Conservation (phyloP, 2,888 invertebrate species). For the Eustalomyia histrio region DNA sequence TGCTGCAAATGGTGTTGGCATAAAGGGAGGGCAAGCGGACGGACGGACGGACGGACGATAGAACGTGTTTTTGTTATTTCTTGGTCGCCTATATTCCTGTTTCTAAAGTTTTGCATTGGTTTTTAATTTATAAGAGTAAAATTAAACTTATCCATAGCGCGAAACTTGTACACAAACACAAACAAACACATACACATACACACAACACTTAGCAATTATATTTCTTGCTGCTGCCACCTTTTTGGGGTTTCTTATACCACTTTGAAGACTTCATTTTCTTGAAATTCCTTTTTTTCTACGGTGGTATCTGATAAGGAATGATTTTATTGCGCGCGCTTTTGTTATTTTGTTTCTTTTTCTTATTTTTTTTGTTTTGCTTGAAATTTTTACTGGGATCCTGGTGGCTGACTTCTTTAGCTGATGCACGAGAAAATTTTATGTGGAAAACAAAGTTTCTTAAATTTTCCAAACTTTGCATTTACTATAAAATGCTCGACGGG, state of each 20-base stretch:
- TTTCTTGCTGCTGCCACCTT: constrained; percentile 10
- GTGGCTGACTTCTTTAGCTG: constrained; percentile 49
- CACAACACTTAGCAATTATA: constrained; percentile 1
- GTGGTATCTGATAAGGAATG: constrained; percentile 50
- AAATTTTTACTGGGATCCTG: constrained; percentile 56
- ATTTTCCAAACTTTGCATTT: constrained; percentile 26
- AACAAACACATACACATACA: constrained; percentile 1
- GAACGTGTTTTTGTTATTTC: constrained; percentile 14
- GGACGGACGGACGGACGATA: constrained; percentile 24
- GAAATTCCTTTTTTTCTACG: background rate
- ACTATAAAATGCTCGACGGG: constrained; percentile 52
- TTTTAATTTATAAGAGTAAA: constrained; percentile 59
- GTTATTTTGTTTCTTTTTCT: constrained; percentile 35
- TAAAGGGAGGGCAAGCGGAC: background rate
- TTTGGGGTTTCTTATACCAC: constrained; percentile 16
- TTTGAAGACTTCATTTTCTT: constrained; percentile 29
- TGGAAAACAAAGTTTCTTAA: constrained; percentile 29
- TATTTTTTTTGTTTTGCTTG: constrained; percentile 18
- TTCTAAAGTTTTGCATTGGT: constrained; percentile 53
- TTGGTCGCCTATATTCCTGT: background rate
- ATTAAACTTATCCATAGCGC: constrained; percentile 27
- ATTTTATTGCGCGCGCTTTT: constrained; percentile 61
- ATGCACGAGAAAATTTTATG: constrained; percentile 42
- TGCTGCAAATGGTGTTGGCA: constrained; percentile 48
- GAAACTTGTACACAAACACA: constrained; percentile 2